These are phyloP conservation scores for Lerista edwardsae DNA, from an alignment of 2,797 vertebrate species.

Conservation along the genomic window DNA sequence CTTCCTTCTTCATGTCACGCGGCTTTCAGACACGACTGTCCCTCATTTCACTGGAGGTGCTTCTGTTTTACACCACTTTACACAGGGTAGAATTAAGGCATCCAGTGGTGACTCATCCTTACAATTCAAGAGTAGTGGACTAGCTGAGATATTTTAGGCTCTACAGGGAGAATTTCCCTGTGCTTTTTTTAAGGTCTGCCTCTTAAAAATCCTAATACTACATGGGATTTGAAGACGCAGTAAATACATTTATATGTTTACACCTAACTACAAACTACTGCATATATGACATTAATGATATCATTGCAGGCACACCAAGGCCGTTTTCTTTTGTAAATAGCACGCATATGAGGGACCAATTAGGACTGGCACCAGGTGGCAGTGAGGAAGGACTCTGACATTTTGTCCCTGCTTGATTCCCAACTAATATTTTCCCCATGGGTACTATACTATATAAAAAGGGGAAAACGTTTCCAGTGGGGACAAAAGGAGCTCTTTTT, in stretches of 20 bases:
- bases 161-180: conserved; percentile 47
- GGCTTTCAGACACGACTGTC: neutral
- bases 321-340: too few relatives aligned
- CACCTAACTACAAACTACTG: conserved; percentile 30
- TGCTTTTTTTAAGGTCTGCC: conserved; percentile 44
- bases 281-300: too few relatives aligned
- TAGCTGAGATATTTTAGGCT: conserved; percentile 34
- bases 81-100: conserved; percentile 42
- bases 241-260: conserved; percentile 66
- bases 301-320: too few relatives aligned
- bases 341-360: too few relatives aligned
- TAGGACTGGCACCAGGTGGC: too few relatives aligned
- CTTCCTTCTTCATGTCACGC: conserved; percentile 27
- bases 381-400: too few relatives aligned
- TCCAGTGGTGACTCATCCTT: conserved; percentile 47
- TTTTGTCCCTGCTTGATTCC: too few relatives aligned
- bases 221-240: conserved; percentile 52
- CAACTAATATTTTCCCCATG: too few relatives aligned
- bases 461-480: too few relatives aligned
- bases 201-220: conserved; percentile 41
- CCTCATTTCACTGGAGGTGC: neutral
- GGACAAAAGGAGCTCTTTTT: too few relatives aligned
- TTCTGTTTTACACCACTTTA: conserved; percentile 37
- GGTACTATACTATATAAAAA: too few relatives aligned
- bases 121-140: neutral